Conservation (phyloP, 2,888 invertebrate genomes). For the Pachydiplax longipennis region DNA sequence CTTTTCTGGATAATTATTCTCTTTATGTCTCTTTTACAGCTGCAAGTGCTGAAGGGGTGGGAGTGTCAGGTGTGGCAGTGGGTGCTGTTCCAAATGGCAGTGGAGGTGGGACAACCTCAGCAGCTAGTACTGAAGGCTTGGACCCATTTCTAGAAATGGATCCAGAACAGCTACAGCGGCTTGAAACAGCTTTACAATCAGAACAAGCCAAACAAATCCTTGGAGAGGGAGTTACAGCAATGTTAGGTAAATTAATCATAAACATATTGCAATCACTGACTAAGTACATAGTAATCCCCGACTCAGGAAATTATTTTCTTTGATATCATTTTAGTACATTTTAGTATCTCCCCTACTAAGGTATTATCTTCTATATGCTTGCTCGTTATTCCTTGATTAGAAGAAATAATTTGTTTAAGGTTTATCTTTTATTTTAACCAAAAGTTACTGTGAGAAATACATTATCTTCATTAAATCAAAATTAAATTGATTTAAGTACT, state of each 20-base stretch:
- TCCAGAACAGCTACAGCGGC: slow-evolving; percentile 62
- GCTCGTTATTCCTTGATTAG: no score
- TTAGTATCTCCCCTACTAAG: no score
- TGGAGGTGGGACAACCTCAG: slow-evolving; percentile 37
- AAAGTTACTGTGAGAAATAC: no score
- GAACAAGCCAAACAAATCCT: slow-evolving; percentile 65
- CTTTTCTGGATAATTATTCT: background rate
- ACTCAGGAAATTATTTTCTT: no score
- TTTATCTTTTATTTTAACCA: no score
- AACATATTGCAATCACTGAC: no score
- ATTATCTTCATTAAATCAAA: no score
- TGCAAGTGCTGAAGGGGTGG: slow-evolving; percentile 47
- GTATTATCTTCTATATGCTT: no score
- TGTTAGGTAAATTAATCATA: slow-evolving; percentile 57
- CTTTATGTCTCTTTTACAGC: background rate
- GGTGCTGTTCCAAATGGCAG: background rate
- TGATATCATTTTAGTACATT: no score
- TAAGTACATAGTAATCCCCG: no score
- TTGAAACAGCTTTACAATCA: slow-evolving; percentile 63
- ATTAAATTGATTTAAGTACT: no score
- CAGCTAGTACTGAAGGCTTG: slow-evolving; percentile 54
- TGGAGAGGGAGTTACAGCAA: slow-evolving; percentile 61
- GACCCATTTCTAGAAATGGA: slow-evolving; percentile 63
- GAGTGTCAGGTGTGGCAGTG: slow-evolving; percentile 50
- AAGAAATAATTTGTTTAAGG: no score